Conservation (phyloP, 2,888 invertebrate genomes). For the Argynnis bischoffii region DNA sequence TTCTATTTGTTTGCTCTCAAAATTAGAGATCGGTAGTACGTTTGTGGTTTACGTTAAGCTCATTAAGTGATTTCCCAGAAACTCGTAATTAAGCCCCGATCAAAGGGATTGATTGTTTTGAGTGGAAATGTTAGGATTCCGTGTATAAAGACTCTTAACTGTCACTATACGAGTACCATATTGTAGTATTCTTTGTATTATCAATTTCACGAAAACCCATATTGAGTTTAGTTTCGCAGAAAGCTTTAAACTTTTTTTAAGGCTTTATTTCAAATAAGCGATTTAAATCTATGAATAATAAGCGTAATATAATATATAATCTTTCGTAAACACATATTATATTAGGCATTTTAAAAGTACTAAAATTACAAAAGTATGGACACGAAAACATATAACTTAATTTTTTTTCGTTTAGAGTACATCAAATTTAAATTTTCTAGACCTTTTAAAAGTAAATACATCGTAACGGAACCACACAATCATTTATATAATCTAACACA, state of each 20-base stretch:
- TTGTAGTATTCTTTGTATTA: slow-evolving; percentile 35
- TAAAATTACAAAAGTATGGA: too few relatives aligned
- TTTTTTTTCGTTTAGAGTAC: too few relatives aligned
- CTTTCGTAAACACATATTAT: too few relatives aligned
- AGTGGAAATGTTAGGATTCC: slow-evolving; percentile 54
- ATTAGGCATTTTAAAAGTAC: too few relatives aligned
- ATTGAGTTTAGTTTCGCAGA: slow-evolving; percentile 5
- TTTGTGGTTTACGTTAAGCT: slow-evolving; percentile 54
- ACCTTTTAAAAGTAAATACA: too few relatives aligned
- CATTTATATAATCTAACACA: slow-evolving; percentile 5
- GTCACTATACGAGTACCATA: slow-evolving; percentile 40
- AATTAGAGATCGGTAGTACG: slow-evolving; percentile 27
- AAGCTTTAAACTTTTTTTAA: background rate
- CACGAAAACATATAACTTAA: too few relatives aligned
- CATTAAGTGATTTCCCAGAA: slow-evolving; percentile 75
- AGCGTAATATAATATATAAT: too few relatives aligned
- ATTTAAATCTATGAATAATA: too few relatives aligned
- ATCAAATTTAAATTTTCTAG: too few relatives aligned
- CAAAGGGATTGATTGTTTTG: slow-evolving; percentile 73
- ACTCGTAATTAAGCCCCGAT: slow-evolving; percentile 65
- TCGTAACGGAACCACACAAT: background rate
- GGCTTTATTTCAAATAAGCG: too few relatives aligned
- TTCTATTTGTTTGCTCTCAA: slow-evolving; percentile 27
- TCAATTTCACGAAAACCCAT: slow-evolving; percentile 12
- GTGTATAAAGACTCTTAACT: slow-evolving; percentile 48